Evolutionary conservation across 2,113 vertebrate genomes (phyloP).

Genomic region (Microcebus murinus): DNA sequence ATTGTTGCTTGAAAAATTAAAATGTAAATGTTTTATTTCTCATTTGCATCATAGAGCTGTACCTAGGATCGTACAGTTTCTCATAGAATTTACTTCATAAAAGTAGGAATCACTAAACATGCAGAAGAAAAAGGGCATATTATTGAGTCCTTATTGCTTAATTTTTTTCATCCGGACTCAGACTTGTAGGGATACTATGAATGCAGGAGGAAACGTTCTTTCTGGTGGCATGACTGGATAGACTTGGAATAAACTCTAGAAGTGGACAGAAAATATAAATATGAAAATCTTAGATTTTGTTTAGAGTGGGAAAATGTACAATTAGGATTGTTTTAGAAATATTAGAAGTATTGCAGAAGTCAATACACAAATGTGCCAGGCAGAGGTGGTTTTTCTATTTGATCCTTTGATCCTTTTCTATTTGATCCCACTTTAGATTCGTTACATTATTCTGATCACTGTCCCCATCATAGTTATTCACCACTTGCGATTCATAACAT

Average conservation of each 20-base stretch:
- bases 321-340: slow-evolving; percentile 72
- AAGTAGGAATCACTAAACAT: slow-evolving; percentile 51
- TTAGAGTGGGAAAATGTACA: slow-evolving; percentile 64
- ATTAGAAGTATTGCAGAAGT: slow-evolving; percentile 52
- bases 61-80: slow-evolving; percentile 76
- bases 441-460: slow-evolving; percentile 70
- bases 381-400: not conserved
- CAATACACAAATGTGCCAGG: not conserved
- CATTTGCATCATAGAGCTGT: slow-evolving; percentile 71
- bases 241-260: slow-evolving; percentile 58
- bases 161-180: slow-evolving; percentile 54
- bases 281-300: slow-evolving; percentile 46
- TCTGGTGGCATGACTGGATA: slow-evolving; percentile 50
- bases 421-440: slow-evolving; percentile 29
- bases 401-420: not conserved
- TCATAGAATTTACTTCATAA: slow-evolving; percentile 71
- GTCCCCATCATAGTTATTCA: slow-evolving; percentile 52
- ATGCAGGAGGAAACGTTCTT: slow-evolving; percentile 48
- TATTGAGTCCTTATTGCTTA: slow-evolving; percentile 47
- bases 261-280: slow-evolving; percentile 58
- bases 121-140: slow-evolving; percentile 53
- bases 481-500: slow-evolving; percentile 79
- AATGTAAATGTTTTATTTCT: slow-evolving; percentile 67
- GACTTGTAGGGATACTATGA: not conserved
- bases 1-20: slow-evolving; percentile 57